These are phyloP conservation scores for Napeogenes sylphis DNA, from an alignment of 2,888 invertebrate genomes.

Conservation along the genomic window DNA sequence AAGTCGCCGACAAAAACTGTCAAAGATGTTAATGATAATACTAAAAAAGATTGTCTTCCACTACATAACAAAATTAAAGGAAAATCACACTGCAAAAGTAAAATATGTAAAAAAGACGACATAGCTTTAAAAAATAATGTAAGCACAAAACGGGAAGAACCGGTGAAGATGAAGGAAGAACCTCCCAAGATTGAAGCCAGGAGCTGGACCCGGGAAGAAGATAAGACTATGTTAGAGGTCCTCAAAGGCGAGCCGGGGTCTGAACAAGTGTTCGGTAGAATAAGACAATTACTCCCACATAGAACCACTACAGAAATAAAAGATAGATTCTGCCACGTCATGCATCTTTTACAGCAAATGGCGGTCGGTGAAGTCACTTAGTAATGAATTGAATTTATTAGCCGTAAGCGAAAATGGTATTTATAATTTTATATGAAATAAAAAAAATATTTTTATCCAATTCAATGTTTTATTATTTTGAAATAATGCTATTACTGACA, in stretches of 20 bases:
- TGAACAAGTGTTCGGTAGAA: slow-evolving; percentile 79
- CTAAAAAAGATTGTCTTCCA: slow-evolving; percentile 49
- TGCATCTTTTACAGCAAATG: slow-evolving; percentile 81
- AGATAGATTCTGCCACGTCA: slow-evolving; percentile 78
- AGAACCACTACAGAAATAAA: slow-evolving; percentile 78
- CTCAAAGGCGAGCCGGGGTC: slow-evolving; percentile 83
- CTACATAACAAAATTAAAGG: slow-evolving; percentile 48
- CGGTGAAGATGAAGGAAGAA: slow-evolving; percentile 28
- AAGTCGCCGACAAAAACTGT: slow-evolving; percentile 65
- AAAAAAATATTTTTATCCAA: slow-evolving; percentile 43
- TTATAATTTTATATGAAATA: slow-evolving; percentile 65
- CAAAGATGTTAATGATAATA: slow-evolving; percentile 68
- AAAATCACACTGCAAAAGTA: slow-evolving; percentile 38
- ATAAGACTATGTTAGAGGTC: slow-evolving; percentile 87
- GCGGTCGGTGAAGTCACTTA: slow-evolving; percentile 69
- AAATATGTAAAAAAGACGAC: slow-evolving; percentile 41
- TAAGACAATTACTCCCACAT: slow-evolving; percentile 74
- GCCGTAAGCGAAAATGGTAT: slow-evolving; percentile 50
- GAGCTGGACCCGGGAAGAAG: slow-evolving; percentile 88
- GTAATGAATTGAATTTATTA: slow-evolving; percentile 43
- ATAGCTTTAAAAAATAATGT: slow-evolving; percentile 46
- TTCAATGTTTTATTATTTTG: slow-evolving; percentile 32
- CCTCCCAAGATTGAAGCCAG: slow-evolving; percentile 39
- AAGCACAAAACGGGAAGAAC: slow-evolving; percentile 39
- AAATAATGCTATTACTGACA: slow-evolving; percentile 31